Percentiles rank a stretch among this genome's conserved stretches.
Evolutionary conservation across 2,888 invertebrate genomes (phyloP).

Genomic region (Bursaphelenchus okinawaensis): DNA sequence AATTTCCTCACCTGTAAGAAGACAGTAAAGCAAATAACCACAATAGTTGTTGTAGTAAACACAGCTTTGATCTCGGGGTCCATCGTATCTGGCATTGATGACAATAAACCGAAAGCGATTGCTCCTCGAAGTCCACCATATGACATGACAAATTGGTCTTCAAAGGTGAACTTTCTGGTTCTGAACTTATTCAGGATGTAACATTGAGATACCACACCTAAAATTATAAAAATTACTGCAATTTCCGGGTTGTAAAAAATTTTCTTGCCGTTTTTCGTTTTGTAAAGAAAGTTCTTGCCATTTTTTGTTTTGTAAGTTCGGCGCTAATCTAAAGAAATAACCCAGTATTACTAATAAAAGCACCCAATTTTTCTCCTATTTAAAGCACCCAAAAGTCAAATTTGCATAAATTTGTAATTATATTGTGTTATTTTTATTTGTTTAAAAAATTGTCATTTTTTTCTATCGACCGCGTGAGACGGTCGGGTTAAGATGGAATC

Average conservation of each 20-base stretch:
- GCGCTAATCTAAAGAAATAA: too few species aligned
- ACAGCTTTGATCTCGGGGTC: conserved; percentile 72
- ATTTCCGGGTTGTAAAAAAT: too few species aligned
- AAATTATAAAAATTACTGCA: too few species aligned
- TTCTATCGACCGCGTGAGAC: too few species aligned
- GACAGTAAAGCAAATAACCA: conserved; percentile 95
- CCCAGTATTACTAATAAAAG: too few species aligned
- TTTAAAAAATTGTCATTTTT: too few species aligned
- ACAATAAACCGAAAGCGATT: conserved; percentile 85
- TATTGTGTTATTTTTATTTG: too few species aligned
- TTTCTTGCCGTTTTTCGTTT: too few species aligned
- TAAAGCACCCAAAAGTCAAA: too few species aligned
- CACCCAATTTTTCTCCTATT: too few species aligned
- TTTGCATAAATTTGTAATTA: too few species aligned
- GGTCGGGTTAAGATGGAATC: too few species aligned
- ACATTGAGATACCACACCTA: conserved; percentile 76
- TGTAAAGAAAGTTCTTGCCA: conserved; percentile 67
- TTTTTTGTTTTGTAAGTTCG: background rate
- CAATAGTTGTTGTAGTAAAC: conserved; percentile 69
- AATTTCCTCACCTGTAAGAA: conserved; percentile 76
- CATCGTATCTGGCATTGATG: conserved; percentile 73
- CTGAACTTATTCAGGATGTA: conserved; percentile 84
- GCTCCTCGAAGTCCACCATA: conserved; percentile 92
- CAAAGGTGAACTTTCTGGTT: conserved; percentile 25
- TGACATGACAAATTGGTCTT: conserved; percentile 76